phyloP scores from a whole-genome alignment of 2,113 vertebrate species.

The human (Homo sapiens) region DNA sequence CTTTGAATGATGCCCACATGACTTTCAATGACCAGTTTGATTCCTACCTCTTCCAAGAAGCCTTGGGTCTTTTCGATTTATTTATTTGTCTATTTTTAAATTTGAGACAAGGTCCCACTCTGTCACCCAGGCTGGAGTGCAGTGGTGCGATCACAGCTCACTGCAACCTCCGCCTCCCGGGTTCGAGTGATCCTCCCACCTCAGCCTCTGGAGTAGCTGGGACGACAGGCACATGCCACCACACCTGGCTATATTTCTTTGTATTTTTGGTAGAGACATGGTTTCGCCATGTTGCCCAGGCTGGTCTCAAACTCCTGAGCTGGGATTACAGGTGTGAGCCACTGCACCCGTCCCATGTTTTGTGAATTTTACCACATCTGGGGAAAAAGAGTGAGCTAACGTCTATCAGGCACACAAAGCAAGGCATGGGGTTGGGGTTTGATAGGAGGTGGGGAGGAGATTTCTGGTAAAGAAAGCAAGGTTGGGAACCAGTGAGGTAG shows the following conservation, averaged over 20 bases:
- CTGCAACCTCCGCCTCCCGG: background rate
- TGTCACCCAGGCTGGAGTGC: background rate
- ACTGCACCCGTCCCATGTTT: no score
- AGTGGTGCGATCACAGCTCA: background rate
- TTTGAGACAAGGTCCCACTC: background rate
- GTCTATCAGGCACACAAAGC: background rate
- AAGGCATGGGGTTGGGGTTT: background rate
- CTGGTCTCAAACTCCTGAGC: background rate
- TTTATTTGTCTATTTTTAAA: no score
- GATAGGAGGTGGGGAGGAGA: background rate
- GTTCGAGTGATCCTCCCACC: background rate
- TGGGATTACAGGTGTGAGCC: background rate
- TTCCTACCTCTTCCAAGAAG: background rate
- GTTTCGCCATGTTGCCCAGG: background rate
- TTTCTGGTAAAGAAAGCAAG: background rate
- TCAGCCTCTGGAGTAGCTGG: background rate
- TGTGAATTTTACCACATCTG: no score
- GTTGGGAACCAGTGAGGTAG: background rate
- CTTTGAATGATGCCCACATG: background rate
- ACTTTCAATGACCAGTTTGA: background rate
- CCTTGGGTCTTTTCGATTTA: background rate
- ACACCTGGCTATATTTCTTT: background rate
- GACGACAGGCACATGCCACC: background rate
- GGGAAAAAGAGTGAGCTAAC: background rate
- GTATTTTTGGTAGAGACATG: background rate